A percentile compares a stretch with the other conserved stretches of the same genome.
Conservation (phyloP, 2,888 invertebrate genomes). For the Lutraria lutraria region DNA sequence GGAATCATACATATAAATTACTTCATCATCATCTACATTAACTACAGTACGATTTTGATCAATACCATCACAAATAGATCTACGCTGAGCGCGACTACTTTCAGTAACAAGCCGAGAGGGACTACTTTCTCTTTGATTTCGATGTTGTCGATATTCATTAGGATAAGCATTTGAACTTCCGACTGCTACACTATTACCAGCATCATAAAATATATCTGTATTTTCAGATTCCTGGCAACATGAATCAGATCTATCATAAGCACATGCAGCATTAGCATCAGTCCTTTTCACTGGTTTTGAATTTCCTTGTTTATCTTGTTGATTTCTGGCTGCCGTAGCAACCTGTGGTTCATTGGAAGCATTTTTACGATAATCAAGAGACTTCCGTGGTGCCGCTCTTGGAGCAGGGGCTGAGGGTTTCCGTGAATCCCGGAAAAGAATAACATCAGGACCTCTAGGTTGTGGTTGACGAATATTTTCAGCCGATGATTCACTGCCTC, state of each 20-base stretch:
- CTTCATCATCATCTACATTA: slow-evolving; percentile 56
- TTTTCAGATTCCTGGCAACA: background rate
- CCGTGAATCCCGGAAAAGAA: background rate
- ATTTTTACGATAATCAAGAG: slow-evolving; percentile 15
- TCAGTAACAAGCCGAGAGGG: background rate
- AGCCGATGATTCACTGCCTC: slow-evolving; percentile 5
- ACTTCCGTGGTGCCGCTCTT: background rate
- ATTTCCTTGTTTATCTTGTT: background rate
- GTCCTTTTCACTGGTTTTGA: background rate
- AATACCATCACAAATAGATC: background rate
- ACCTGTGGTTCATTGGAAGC: background rate
- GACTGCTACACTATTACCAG: background rate
- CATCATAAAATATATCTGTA: background rate
- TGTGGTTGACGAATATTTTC: background rate
- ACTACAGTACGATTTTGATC: slow-evolving; percentile 48
- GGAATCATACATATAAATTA: slow-evolving; percentile 54
- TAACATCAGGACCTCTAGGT: background rate
- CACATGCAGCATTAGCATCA: background rate
- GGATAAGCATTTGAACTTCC: background rate
- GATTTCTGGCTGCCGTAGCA: background rate
- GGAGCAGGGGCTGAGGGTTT: background rate
- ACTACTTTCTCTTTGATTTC: slow-evolving; percentile 29
- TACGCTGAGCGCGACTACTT: background rate
- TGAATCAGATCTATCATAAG: slow-evolving; percentile 8
- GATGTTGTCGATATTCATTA: background rate